Conservation (phyloP, 2,113 vertebrate species). For the Gallinago jamesoni region DNA sequence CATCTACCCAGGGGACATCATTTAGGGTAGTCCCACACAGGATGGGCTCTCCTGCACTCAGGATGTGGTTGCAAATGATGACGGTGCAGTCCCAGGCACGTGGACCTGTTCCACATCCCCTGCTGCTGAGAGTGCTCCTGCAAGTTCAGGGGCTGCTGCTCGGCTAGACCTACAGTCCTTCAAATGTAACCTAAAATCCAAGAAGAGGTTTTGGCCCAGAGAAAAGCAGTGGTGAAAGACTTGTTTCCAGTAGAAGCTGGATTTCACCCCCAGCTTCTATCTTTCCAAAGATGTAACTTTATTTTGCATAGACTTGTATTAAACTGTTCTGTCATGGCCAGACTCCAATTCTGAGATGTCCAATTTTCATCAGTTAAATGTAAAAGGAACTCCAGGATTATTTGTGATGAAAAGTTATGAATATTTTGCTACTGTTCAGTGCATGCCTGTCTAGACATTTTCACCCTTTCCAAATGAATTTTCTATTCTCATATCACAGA, state of each 20-base stretch:
- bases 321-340: neutral
- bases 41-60: neutral
- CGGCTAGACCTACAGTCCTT: rapidly evolving
- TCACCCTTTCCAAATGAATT: neutral
- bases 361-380: neutral
- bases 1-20: neutral
- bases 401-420: neutral
- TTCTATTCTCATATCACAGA: neutral
- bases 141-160: neutral
- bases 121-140: rapidly evolving
- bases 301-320: neutral
- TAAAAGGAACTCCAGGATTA: neutral
- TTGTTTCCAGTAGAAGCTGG: neutral
- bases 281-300: neutral
- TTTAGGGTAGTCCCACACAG: neutral
- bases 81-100: rapidly evolving
- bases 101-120: neutral
- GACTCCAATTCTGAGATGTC: neutral
- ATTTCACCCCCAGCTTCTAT: neutral
- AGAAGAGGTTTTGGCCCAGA: neutral
- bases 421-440: neutral
- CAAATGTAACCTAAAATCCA: neutral
- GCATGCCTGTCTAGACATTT: neutral
- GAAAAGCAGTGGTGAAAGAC: neutral
- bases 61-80: neutral